phyloP scores from a whole-genome alignment of 2,888 invertebrate genomes.

The Pycnomerus fuliginosus region DNA sequence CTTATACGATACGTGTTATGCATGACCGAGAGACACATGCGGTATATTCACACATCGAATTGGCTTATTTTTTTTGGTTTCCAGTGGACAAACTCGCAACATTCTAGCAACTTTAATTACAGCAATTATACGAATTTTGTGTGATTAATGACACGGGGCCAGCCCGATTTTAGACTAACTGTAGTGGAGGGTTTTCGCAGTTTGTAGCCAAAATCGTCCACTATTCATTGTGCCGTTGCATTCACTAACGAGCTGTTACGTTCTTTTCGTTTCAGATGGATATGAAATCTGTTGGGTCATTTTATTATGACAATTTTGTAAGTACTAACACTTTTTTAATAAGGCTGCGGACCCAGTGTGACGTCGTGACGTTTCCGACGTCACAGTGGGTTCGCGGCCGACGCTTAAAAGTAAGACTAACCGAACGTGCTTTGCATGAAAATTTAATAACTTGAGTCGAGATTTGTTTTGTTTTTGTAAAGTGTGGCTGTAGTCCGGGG shows the following conservation, averaged over 20 bases:
- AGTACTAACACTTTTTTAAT: slow-evolving; percentile 57
- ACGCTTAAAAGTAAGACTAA: too few relatives aligned
- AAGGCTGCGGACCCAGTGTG: too few relatives aligned
- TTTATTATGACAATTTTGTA: slow-evolving; percentile 96
- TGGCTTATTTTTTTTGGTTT: slow-evolving; percentile 33
- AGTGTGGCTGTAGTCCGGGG: too few relatives aligned
- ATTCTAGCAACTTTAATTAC: slow-evolving; percentile 56
- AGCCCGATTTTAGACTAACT: slow-evolving; percentile 3
- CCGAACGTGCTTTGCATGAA: too few relatives aligned
- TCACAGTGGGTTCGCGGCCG: too few relatives aligned
- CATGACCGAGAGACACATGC: slow-evolving; percentile 29
- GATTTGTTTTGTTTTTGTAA: too few relatives aligned
- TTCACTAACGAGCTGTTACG: slow-evolving; percentile 18
- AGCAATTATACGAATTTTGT: slow-evolving; percentile 39
- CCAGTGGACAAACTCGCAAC: slow-evolving; percentile 51
- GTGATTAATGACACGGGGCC: slow-evolving; percentile 25
- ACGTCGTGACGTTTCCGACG: too few relatives aligned
- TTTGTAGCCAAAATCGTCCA: slow-evolving; percentile 41
- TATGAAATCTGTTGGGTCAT: slow-evolving; percentile 93
- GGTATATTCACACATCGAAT: slow-evolving; percentile 6
- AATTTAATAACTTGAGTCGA: too few relatives aligned
- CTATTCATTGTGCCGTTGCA: slow-evolving; percentile 25
- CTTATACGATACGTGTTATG: slow-evolving; percentile 25
- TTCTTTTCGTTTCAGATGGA: slow-evolving; percentile 79
- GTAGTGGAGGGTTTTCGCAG: too few relatives aligned